Conservation (phyloP, 2,888 invertebrate genomes). For the Rotaria sp. region DNA sequence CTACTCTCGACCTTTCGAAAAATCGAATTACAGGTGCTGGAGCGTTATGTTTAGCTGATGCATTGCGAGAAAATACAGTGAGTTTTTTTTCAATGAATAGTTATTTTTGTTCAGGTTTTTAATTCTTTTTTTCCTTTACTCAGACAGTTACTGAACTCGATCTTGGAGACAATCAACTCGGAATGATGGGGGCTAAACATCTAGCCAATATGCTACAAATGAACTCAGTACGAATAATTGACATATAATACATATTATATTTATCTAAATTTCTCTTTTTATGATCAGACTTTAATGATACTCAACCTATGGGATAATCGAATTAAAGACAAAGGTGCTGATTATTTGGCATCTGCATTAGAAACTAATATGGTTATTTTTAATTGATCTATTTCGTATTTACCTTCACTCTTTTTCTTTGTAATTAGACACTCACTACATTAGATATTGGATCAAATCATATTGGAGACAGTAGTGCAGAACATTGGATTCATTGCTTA, state of each 20-base stretch:
- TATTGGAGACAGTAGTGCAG: neutral
- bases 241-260: too few relatives aligned
- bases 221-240: neutral
- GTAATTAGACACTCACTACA: neutral
- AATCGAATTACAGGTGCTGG: neutral
- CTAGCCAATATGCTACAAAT: constrained; percentile 3
- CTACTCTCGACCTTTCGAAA: neutral
- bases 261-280: neutral
- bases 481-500: neutral
- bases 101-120: neutral
- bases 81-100: too few relatives aligned
- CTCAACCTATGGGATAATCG: neutral
- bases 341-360: neutral
- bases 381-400: neutral
- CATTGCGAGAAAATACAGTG: neutral
- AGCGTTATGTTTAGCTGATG: neutral
- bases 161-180: neutral
- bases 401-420: neutral
- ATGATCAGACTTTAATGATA: neutral
- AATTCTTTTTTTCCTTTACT: neutral
- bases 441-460: neutral
- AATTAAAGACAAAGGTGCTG: neutral
- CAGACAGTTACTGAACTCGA: neutral
- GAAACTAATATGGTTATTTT: neutral
- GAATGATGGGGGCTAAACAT: neutral